Conservation (phyloP, 2,888 invertebrate genomes). For the Cartodere bifasciata region DNA sequence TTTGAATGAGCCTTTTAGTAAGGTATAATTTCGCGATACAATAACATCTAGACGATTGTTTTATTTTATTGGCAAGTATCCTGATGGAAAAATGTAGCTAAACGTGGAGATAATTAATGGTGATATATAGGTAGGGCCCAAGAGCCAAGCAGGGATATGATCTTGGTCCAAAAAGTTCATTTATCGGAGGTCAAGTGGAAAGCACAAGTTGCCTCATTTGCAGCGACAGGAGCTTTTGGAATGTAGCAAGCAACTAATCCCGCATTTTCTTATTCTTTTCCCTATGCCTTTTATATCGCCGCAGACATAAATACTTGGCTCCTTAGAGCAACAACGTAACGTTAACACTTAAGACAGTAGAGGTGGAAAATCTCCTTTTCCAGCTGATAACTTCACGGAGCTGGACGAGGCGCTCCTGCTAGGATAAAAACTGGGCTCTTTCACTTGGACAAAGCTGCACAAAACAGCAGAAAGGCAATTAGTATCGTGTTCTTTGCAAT, state of each 20-base stretch:
- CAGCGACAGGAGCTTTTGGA: slow-evolving; percentile 31
- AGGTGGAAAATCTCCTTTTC: background rate
- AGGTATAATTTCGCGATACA: no score
- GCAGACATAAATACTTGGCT: slow-evolving; percentile 33
- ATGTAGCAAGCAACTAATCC: slow-evolving; percentile 32
- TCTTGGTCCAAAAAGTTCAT: slow-evolving; percentile 36
- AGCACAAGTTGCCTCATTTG: slow-evolving; percentile 35
- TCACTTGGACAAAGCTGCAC: slow-evolving; percentile 31
- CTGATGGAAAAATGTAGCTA: no score
- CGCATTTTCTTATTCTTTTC: slow-evolving; percentile 32
- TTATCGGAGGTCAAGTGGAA: slow-evolving; percentile 34
- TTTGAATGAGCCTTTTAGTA: no score
- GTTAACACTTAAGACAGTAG: background rate
- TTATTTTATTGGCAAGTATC: no score
- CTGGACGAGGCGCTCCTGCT: slow-evolving; percentile 16
- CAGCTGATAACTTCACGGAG: background rate
- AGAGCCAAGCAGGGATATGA: slow-evolving; percentile 3
- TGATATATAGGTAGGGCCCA: slow-evolving; percentile 25
- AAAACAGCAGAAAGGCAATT: slow-evolving; percentile 35
- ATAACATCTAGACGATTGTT: no score
- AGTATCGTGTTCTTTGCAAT: slow-evolving; percentile 36
- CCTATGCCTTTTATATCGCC: no score
- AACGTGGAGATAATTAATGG: slow-evolving; percentile 25
- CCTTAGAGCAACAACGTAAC: no score
- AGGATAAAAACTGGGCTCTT: slow-evolving; percentile 26